Percentiles rank a stretch among this genome's conserved stretches.
These are phyloP conservation scores for Drosophila atripex DNA, from an alignment of 2,888 invertebrate species.

Conservation along the genomic window DNA sequence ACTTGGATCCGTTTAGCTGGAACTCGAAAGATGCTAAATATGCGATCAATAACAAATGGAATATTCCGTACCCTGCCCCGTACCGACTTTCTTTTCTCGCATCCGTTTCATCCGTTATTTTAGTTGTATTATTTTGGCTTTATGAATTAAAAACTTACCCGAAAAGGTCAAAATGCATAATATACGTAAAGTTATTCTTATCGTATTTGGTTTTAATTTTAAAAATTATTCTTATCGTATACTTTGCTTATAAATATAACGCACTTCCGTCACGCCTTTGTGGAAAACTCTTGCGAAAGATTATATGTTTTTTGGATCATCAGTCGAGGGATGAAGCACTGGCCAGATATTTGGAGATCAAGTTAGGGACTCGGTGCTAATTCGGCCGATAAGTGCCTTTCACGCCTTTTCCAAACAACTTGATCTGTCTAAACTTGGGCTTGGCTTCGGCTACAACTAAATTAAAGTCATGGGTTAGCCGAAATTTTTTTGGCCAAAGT, in stretches of 20 bases:
- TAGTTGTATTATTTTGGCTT: slow-evolving; percentile 7
- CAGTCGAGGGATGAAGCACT: slow-evolving; percentile 7
- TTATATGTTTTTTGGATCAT: neutral
- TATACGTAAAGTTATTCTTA: neutral
- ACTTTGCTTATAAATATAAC: slow-evolving; percentile 6
- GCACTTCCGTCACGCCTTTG: slow-evolving; percentile 16
- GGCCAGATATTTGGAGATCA: slow-evolving; percentile 48
- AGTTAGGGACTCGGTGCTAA: slow-evolving; percentile 59
- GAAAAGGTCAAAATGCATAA: neutral
- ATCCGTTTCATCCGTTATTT: slow-evolving; percentile 8
- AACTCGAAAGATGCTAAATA: slow-evolving; percentile 41
- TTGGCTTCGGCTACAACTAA: slow-evolving; percentile 41
- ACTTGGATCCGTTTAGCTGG: slow-evolving; percentile 39
- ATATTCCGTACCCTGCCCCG: slow-evolving; percentile 49
- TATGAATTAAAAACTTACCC: slow-evolving; percentile 4
- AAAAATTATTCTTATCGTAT: too few relatives aligned
- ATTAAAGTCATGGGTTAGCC: slow-evolving; percentile 66
- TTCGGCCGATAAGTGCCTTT: slow-evolving; percentile 52
- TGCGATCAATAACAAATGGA: slow-evolving; percentile 49
- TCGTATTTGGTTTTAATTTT: too few relatives aligned
- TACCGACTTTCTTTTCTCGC: slow-evolving; percentile 37
- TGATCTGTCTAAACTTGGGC: slow-evolving; percentile 20
- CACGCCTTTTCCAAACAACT: slow-evolving; percentile 40
- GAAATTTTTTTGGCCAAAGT: slow-evolving; percentile 22
- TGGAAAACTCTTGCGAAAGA: slow-evolving; percentile 15